Evolutionary conservation across 2,113 vertebrate species (phyloP).

Genomic region (Penelope pileata): DNA sequence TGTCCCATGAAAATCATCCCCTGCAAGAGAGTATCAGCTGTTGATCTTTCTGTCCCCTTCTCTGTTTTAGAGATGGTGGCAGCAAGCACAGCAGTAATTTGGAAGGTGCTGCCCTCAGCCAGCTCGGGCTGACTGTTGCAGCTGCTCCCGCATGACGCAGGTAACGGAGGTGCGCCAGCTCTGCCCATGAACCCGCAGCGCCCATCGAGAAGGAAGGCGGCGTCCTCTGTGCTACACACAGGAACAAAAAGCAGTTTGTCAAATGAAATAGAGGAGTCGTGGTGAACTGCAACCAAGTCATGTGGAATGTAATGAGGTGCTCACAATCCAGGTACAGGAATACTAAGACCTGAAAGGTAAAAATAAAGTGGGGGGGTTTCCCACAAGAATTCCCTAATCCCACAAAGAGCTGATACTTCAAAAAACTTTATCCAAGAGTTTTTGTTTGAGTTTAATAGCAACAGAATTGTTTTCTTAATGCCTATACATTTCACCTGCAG

Average conservation of each 20-base stretch:
- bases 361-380: background rate
- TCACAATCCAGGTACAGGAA: background rate
- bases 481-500: background rate
- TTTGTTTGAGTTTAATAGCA: background rate
- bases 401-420: background rate
- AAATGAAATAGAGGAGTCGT: background rate
- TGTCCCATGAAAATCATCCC: fast-evolving
- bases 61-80: background rate
- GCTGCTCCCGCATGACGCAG: fast-evolving
- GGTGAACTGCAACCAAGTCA: background rate
- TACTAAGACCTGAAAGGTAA: background rate
- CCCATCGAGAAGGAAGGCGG: background rate
- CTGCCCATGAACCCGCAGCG: background rate
- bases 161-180: fast-evolving
- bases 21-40: background rate
- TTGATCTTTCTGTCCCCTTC: background rate
- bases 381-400: background rate
- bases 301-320: background rate
- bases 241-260: background rate
- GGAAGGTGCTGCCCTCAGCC: background rate
- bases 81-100: background rate
- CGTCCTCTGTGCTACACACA: background rate
- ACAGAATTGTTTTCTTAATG: background rate
- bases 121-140: background rate
- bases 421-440: background rate